Conservation (phyloP, 2,888 invertebrate species). For the Nematopogon swammerdamellus region DNA sequence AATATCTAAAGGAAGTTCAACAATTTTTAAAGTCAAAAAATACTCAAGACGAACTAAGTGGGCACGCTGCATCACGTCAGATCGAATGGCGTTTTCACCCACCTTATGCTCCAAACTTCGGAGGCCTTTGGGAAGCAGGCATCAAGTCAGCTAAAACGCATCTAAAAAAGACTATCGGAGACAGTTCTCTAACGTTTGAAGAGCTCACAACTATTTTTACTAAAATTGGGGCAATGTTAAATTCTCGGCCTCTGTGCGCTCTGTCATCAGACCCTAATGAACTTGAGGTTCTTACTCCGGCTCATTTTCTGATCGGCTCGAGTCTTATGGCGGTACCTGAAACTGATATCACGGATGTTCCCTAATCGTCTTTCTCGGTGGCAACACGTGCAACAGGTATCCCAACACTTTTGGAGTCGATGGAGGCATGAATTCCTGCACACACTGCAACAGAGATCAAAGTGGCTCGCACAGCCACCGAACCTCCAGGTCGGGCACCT, state of each 20-base stretch:
- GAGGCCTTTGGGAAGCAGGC: not conserved
- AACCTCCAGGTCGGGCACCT: conserved; percentile 6
- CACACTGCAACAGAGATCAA: conserved; percentile 11
- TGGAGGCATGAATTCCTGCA: conserved; percentile 12
- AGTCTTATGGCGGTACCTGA: conserved; percentile 5
- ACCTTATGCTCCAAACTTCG: conserved; percentile 4
- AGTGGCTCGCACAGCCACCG: conserved; percentile 6
- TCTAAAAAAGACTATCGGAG: not conserved
- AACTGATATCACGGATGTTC: conserved; percentile 3
- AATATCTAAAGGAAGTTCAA: conserved; percentile 4
- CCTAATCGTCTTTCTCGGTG: conserved; percentile 9
- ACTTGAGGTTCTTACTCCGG: conserved; percentile 8
- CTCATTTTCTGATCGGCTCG: conserved; percentile 9
- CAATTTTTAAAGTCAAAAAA: not conserved
- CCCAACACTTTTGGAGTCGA: conserved; percentile 11
- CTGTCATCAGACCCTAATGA: conserved; percentile 8
- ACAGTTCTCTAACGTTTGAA: conserved; percentile 8
- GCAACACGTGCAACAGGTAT: conserved; percentile 9
- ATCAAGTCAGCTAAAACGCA: conserved; percentile 1
- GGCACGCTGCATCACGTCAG: not conserved
- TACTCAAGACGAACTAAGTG: not conserved
- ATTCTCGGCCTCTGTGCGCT: conserved; percentile 8
- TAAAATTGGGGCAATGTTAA: conserved; percentile 8
- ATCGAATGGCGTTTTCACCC: conserved; percentile 6
- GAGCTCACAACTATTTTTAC: conserved; percentile 10